These are phyloP conservation scores for Trinectes maculatus DNA, from an alignment of 2,113 vertebrate genomes.

Conservation along the genomic window DNA sequence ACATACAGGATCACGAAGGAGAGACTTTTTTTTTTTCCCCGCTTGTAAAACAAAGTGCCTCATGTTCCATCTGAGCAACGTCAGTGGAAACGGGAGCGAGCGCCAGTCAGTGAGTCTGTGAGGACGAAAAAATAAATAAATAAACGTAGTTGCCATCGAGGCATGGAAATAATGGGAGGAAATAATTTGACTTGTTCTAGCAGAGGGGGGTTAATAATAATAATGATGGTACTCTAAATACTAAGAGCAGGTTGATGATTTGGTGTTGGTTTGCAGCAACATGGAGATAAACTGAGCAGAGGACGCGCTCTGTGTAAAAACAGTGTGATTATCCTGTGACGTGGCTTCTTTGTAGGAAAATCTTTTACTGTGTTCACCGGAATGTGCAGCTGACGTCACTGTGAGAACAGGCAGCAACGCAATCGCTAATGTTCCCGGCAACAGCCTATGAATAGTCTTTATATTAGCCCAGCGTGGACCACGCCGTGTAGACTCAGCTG, in stretches of 20 bases:
- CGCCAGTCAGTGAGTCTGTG: constrained; percentile 42
- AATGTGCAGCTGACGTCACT: constrained; percentile 69
- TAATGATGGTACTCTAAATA: constrained; percentile 59
- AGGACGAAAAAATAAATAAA: constrained; percentile 54
- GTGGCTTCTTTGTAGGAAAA: constrained; percentile 41
- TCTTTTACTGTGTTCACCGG: constrained; percentile 49
- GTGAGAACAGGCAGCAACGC: constrained; percentile 37
- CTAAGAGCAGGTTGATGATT: constrained; percentile 54
- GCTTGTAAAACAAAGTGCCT: constrained; percentile 67
- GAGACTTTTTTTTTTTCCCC: constrained; percentile 61
- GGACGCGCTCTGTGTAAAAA: constrained; percentile 36
- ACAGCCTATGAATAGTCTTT: constrained; percentile 50
- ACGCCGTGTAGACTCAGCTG: too few species aligned
- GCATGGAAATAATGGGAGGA: constrained; percentile 66
- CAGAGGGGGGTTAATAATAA: constrained; percentile 49
- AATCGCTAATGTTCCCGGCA: constrained; percentile 55
- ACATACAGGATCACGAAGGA: constrained; percentile 70
- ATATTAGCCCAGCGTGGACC: too few species aligned
- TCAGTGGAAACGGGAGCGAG: constrained; percentile 49
- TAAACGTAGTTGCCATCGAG: constrained; percentile 57
- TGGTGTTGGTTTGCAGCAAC: constrained; percentile 58
- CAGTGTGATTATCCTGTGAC: constrained; percentile 51
- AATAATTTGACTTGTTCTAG: constrained; percentile 58
- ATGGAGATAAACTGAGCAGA: constrained; percentile 48
- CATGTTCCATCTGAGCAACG: constrained; percentile 52